phyloP scores from a whole-genome alignment of 2,888 invertebrate genomes.

The Sicus ferrugineus region DNA sequence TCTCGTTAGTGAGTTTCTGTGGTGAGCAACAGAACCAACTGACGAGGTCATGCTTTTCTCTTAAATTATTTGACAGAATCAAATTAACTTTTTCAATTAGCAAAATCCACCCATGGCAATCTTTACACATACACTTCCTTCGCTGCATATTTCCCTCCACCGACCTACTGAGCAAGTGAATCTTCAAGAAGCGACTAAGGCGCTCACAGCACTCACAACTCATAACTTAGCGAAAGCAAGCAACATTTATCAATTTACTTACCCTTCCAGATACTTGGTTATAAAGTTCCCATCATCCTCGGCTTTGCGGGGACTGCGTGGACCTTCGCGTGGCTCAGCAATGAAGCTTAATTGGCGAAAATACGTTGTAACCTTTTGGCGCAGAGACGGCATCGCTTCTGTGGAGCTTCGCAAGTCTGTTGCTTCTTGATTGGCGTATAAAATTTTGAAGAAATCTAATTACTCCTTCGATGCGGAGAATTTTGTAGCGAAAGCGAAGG shows the following conservation, averaged over 20 bases:
- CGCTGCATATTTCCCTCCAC: too few relatives aligned
- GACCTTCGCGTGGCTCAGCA: constrained; percentile 68
- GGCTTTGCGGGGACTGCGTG: constrained; percentile 54
- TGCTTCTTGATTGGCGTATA: neutral
- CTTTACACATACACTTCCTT: neutral
- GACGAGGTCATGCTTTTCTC: too few relatives aligned
- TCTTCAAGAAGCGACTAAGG: too few relatives aligned
- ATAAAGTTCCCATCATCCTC: constrained; percentile 73
- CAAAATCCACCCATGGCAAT: too few relatives aligned
- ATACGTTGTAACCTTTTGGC: constrained; percentile 76
- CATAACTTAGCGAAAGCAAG: neutral
- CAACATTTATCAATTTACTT: constrained; percentile 49
- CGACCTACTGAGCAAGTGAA: too few relatives aligned
- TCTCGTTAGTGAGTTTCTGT: too few relatives aligned
- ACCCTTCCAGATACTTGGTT: constrained; percentile 76
- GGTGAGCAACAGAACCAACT: too few relatives aligned
- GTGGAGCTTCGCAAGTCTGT: neutral
- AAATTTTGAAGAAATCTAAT: neutral
- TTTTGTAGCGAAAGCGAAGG: neutral
- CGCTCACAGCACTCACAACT: too few relatives aligned
- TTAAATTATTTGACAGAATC: too few relatives aligned
- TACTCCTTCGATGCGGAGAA: neutral
- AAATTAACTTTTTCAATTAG: too few relatives aligned
- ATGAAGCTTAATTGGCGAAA: constrained; percentile 76
- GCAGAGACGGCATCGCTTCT: constrained; percentile 71